Percentiles rank a stretch among this genome's conserved stretches.
These are phyloP conservation scores for Drosophila ambigua DNA, from an alignment of 1,140 invertebrate genomes.

Conservation along the genomic window DNA sequence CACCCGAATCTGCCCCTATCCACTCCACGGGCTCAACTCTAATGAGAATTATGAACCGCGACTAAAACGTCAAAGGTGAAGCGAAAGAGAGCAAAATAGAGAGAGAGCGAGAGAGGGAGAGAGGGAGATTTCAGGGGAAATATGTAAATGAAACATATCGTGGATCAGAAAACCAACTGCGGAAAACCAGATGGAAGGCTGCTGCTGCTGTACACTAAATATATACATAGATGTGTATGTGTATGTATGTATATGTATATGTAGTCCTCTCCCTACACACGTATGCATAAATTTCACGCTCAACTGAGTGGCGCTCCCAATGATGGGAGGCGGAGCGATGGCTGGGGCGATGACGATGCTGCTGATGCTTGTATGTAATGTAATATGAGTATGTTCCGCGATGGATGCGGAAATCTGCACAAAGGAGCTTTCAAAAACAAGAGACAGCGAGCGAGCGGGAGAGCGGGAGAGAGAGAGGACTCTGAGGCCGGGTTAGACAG, in stretches of 20 bases:
- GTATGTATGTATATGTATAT: conserved; percentile 5
- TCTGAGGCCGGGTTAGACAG: conserved; percentile 56
- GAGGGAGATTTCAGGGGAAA: conserved; percentile 17
- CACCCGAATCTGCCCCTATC: too few species aligned
- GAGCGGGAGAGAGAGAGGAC: background rate
- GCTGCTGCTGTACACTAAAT: conserved; percentile 1
- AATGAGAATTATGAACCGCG: conserved; percentile 28
- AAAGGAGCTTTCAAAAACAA: conserved; percentile 56
- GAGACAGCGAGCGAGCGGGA: background rate
- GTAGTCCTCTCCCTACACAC: conserved; percentile 22
- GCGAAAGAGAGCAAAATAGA: background rate
- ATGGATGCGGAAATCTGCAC: conserved; percentile 73
- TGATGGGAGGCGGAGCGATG: background rate
- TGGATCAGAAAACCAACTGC: conserved; percentile 40
- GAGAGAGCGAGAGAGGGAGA: background rate
- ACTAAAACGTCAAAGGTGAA: conserved; percentile 32
- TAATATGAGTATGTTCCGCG: conserved; percentile 50
- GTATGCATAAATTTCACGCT: conserved; percentile 75
- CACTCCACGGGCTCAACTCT: background rate
- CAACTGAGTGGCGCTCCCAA: conserved; percentile 65
- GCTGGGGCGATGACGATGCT: conserved; percentile 34
- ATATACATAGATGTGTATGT: background rate
- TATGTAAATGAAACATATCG: conserved; percentile 53
- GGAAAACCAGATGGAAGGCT: conserved; percentile 37
- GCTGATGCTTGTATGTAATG: conserved; percentile 21